Conservation (phyloP, 2,888 invertebrate genomes). For the Brenthis ino region DNA sequence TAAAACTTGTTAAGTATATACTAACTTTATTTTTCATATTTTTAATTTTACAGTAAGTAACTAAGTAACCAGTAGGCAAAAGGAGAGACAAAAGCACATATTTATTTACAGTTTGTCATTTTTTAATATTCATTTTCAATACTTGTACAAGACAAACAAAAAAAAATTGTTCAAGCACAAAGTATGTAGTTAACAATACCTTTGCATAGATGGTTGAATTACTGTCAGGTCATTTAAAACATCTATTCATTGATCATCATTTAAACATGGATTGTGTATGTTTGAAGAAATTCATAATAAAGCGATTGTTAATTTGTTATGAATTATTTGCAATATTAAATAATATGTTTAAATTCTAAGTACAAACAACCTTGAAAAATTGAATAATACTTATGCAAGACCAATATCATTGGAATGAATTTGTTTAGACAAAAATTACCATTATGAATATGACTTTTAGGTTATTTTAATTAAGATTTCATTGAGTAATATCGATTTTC, state of each 20-base stretch:
- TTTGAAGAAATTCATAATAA: slow-evolving; percentile 2
- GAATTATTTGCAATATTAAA: not conserved
- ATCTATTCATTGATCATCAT: not conserved
- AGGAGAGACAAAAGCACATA: too few relatives aligned
- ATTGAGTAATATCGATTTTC: too few relatives aligned
- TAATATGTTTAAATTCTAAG: too few relatives aligned
- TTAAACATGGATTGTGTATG: not conserved
- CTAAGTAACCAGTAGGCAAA: not conserved
- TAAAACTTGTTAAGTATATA: too few relatives aligned
- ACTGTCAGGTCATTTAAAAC: not conserved
- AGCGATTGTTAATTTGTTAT: not conserved
- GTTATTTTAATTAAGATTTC: too few relatives aligned
- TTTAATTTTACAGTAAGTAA: not conserved
- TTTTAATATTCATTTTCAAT: not conserved
- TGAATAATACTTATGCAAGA: too few relatives aligned
- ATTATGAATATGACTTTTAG: too few relatives aligned
- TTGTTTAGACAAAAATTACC: too few relatives aligned
- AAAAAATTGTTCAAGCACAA: not conserved
- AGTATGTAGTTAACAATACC: not conserved
- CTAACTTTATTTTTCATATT: too few relatives aligned
- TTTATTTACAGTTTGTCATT: not conserved
- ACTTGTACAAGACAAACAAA: too few relatives aligned
- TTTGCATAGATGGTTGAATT: not conserved
- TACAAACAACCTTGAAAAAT: too few relatives aligned
- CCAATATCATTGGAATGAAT: too few relatives aligned